These are phyloP conservation scores for Leptopilina myrica DNA, from an alignment of 2,888 invertebrate genomes.

Conservation along the genomic window DNA sequence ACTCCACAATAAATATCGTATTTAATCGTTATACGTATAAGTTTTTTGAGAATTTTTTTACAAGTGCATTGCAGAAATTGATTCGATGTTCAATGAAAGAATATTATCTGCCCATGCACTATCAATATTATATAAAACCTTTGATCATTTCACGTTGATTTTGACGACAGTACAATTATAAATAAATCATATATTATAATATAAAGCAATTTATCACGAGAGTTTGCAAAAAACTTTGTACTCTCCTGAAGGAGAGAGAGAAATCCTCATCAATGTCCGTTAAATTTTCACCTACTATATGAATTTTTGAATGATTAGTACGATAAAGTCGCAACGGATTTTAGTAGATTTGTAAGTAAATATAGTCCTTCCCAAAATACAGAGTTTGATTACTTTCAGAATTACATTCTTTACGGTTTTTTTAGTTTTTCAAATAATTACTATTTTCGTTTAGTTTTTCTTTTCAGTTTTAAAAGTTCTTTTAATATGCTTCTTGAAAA, in stretches of 20 bases:
- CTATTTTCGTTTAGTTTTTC: background rate
- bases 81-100: background rate
- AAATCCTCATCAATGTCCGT: background rate
- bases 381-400: background rate
- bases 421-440: too few relatives aligned
- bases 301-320: conserved; percentile 1
- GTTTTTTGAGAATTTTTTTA: conserved; percentile 20
- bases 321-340: conserved; percentile 13
- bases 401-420: background rate
- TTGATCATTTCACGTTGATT: conserved; percentile 1
- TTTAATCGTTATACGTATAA: conserved; percentile 3
- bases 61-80: conserved; percentile 6
- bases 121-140: conserved; percentile 17
- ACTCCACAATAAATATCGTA: conserved; percentile 8
- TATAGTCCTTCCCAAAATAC: background rate
- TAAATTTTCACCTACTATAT: background rate
- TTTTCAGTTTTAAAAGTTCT: background rate
- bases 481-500: background rate
- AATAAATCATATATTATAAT: conserved; percentile 23
- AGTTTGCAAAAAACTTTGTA: conserved; percentile 4
- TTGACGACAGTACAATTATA: conserved; percentile 28
- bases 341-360: conserved; percentile 13
- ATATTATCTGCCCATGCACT: background rate
- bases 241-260: background rate
- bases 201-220: conserved; percentile 25